A percentile compares a stretch with the other conserved stretches of the same genome.
These are phyloP conservation scores for Pampusana beccarii DNA, from an alignment of 2,113 vertebrate species.

Conservation along the genomic window DNA sequence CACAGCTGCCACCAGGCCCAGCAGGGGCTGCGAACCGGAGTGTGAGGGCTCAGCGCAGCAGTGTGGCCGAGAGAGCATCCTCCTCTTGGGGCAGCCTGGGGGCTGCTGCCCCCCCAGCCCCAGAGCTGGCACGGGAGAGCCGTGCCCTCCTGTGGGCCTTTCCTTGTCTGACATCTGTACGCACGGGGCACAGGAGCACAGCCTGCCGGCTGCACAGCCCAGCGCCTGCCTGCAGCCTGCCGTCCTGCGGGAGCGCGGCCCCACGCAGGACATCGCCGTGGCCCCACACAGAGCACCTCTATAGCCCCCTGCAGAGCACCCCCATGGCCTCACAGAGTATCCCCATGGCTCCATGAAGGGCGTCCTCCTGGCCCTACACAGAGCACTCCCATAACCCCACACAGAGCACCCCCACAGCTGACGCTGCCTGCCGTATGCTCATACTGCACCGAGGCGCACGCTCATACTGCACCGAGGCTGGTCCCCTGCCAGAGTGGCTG, in stretches of 20 bases:
- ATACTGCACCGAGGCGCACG: too few relatives aligned
- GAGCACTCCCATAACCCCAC: too few relatives aligned
- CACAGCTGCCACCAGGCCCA: not conserved
- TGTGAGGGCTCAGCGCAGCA: not conserved
- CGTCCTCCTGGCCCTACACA: too few relatives aligned
- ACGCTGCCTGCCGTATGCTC: not conserved
- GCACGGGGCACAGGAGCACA: constrained; percentile 24
- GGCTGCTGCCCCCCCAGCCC: not conserved
- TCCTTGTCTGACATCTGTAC: fast-evolving
- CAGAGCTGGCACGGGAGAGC: fast-evolving
- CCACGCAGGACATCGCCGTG: not conserved
- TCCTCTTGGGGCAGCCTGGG: not conserved
- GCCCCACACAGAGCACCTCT: fast-evolving
- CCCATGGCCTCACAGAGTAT: not conserved
- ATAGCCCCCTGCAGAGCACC: too few relatives aligned
- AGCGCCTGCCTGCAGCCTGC: not conserved
- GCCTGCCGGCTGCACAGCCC: constrained; percentile 21
- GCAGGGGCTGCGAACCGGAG: not conserved
- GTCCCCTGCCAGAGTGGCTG: not conserved
- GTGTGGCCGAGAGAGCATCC: not conserved
- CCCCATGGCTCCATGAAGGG: too few relatives aligned
- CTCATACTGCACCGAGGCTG: fast-evolving
- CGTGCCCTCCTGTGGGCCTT: not conserved
- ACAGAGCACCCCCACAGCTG: fast-evolving
- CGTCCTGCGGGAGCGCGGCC: not conserved